A percentile compares a stretch with the other conserved stretches of the same genome.
Evolutionary conservation across 2,888 invertebrate genomes (phyloP).

Genomic region (Ophraella communa): DNA sequence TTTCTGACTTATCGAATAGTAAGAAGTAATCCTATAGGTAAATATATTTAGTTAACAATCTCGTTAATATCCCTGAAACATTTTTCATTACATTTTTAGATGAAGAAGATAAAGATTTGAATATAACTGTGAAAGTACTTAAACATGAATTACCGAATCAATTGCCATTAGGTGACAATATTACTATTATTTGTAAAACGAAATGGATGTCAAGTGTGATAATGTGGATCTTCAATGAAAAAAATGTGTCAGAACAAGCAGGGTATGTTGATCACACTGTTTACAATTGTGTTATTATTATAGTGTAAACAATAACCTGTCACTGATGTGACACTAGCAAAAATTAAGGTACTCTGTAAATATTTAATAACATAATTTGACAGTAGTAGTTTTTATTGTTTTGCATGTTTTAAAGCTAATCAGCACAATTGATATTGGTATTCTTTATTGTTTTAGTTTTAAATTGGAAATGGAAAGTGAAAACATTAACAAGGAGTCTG

Average conservation of each 20-base stretch:
- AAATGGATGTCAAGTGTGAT: conserved; percentile 61
- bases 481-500: conserved; percentile 57
- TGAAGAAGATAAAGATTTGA: conserved; percentile 52
- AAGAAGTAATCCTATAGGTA: conserved; percentile 54
- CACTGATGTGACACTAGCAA: background rate
- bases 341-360: background rate
- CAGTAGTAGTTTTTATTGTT: background rate
- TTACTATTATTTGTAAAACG: conserved; percentile 64
- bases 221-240: conserved; percentile 67
- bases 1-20: conserved; percentile 46
- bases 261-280: conserved; percentile 55
- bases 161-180: conserved; percentile 60
- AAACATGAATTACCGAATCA: conserved; percentile 51
- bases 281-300: conserved; percentile 32
- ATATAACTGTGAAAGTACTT: conserved; percentile 56
- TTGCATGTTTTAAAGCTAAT: too few species aligned
- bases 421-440: background rate
- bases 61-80: background rate
- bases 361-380: background rate
- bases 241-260: conserved; percentile 63
- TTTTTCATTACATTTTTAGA: conserved; percentile 36
- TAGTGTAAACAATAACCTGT: background rate
- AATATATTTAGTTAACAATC: conserved; percentile 34
- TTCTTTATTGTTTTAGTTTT: conserved; percentile 48
- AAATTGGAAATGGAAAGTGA: conserved; percentile 57